These are phyloP conservation scores for Epizoanthus illoricatus DNA, from an alignment of 92 coral and sea anemone species.

Conservation along the genomic window DNA sequence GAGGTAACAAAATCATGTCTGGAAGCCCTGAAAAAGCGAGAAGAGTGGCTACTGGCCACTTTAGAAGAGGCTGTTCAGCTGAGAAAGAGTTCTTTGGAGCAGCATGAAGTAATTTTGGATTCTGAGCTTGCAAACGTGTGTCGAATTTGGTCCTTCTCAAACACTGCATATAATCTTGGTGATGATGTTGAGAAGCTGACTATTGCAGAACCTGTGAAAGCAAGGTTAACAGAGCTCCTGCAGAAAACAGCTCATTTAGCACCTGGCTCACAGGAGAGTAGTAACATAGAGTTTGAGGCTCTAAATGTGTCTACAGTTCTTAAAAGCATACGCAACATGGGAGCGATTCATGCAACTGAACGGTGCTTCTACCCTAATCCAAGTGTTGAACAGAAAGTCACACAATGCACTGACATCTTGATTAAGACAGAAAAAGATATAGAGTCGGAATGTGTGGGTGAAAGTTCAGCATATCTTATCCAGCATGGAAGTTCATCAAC, in stretches of 20 bases:
- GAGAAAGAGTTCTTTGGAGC: not conserved
- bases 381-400: not conserved
- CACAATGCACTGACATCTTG: not conserved
- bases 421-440: not conserved
- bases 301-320: not conserved
- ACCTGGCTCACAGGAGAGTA: not conserved
- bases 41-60: not conserved
- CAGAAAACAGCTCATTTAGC: slow-evolving; percentile 1
- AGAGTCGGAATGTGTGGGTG: not conserved
- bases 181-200: not conserved
- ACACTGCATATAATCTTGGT: slow-evolving; percentile 1
- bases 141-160: not conserved
- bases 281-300: not conserved
- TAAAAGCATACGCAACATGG: not conserved
- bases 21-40: not conserved
- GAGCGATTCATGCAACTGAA: not conserved
- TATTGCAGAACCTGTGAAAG: not conserved
- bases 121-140: slow-evolving; percentile 9
- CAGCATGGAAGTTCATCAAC: not conserved
- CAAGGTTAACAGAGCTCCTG: not conserved
- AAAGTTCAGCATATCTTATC: not conserved
- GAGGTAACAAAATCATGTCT: not conserved
- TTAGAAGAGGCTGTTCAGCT: not conserved
- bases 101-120: not conserved
- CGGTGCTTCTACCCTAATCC: not conserved